These are phyloP conservation scores for Clamator glandarius DNA, from an alignment of 2,797 vertebrate genomes.

Conservation along the genomic window DNA sequence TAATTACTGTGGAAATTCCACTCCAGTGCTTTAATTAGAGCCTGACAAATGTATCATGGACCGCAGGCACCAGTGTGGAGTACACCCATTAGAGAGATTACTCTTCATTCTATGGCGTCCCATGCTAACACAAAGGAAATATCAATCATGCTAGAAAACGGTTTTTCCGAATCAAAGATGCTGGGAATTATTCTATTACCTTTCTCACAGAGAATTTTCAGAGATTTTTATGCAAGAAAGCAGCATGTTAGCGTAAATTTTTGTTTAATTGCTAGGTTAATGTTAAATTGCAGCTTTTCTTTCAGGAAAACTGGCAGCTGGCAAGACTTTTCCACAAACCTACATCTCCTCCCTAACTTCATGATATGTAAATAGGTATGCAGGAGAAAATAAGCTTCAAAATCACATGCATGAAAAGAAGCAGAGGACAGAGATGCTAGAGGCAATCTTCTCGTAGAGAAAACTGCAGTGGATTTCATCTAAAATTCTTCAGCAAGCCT, in stretches of 20 bases:
- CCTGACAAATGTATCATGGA: constrained; percentile 60
- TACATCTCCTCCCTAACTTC: constrained; percentile 1
- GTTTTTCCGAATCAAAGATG: constrained; percentile 56
- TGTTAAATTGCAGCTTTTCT: constrained; percentile 58
- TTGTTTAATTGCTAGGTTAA: constrained; percentile 66
- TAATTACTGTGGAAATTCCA: constrained; percentile 70
- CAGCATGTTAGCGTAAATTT: constrained; percentile 31
- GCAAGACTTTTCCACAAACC: not conserved
- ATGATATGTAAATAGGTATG: not conserved
- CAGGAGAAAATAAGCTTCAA: constrained; percentile 16
- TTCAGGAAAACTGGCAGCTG: constrained; percentile 42
- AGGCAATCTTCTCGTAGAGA: not conserved
- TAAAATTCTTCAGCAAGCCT: not conserved
- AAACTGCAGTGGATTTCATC: not conserved
- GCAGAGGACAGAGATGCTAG: not conserved
- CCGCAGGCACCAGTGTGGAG: constrained; percentile 34
- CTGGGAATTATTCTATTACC: constrained; percentile 63
- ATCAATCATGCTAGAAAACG: constrained; percentile 56
- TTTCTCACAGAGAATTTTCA: constrained; percentile 19
- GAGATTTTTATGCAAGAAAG: constrained; percentile 49
- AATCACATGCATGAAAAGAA: not conserved
- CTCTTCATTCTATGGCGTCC: constrained; percentile 41
- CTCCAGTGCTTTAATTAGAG: constrained; percentile 66
- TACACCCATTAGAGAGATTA: constrained; percentile 62
- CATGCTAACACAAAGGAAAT: constrained; percentile 63